Conservation (phyloP, 1,140 invertebrate species). For the Druon quercuslanigerum region DNA sequence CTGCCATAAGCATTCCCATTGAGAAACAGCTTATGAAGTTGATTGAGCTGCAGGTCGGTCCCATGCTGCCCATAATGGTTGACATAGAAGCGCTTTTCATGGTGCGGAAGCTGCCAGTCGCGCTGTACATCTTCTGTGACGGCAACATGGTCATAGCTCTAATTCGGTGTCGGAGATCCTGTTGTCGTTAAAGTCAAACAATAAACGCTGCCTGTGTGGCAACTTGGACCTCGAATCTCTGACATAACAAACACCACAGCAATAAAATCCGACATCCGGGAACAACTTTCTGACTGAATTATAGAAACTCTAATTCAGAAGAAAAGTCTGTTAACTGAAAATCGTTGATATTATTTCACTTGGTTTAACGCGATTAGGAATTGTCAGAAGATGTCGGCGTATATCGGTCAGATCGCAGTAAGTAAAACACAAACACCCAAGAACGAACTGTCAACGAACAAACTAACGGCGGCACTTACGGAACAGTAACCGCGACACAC, state of each 20-base stretch:
- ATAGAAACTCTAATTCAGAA: too few relatives aligned
- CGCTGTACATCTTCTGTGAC: too few relatives aligned
- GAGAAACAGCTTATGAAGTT: constrained; percentile 74
- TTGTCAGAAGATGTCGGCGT: neutral
- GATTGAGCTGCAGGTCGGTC: constrained; percentile 84
- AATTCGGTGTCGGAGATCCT: too few relatives aligned
- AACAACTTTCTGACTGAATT: too few relatives aligned
- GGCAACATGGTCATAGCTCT: too few relatives aligned
- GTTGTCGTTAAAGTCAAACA: constrained; percentile 58
- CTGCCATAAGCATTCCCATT: constrained; percentile 38
- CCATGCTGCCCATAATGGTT: constrained; percentile 80
- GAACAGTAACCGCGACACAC: too few relatives aligned
- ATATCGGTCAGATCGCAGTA: neutral
- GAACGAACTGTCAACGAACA: constrained; percentile 1
- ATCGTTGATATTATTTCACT: neutral
- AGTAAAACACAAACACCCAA: constrained; percentile 21
- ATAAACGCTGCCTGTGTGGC: constrained; percentile 44
- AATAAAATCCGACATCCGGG: neutral
- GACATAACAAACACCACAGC: constrained; percentile 31
- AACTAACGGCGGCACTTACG: too few relatives aligned
- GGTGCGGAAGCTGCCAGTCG: too few relatives aligned
- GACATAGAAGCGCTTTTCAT: constrained; percentile 48
- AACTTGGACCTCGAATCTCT: too few relatives aligned
- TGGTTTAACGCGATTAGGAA: neutral
- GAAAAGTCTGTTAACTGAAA: neutral